A percentile compares a stretch with the other conserved stretches of the same genome.
Conservation (phyloP, 2,113 vertebrate genomes). For the Antigone vipio region DNA sequence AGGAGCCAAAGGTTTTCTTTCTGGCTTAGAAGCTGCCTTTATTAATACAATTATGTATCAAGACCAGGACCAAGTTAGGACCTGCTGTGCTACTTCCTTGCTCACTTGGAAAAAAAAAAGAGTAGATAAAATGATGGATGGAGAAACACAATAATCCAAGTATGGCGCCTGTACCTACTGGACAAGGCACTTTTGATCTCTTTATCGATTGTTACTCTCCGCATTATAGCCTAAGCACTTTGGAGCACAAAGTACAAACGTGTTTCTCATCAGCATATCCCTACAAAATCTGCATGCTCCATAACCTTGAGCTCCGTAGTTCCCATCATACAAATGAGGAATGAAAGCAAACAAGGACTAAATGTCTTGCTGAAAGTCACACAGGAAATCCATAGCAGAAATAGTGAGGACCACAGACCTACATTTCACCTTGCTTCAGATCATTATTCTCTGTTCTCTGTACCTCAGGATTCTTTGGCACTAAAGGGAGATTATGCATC, state of each 20-base stretch:
- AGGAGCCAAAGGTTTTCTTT: background rate
- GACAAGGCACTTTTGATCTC: background rate
- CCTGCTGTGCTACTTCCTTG: background rate
- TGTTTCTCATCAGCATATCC: background rate
- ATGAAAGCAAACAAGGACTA: background rate
- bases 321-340: background rate
- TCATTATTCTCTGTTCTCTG: background rate
- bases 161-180: background rate
- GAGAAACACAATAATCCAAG: background rate
- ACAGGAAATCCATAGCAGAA: background rate
- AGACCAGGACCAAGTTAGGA: background rate
- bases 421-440: background rate
- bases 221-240: background rate
- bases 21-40: background rate
- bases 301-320: background rate
- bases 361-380: background rate
- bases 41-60: background rate
- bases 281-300: background rate
- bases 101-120: background rate
- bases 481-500: background rate
- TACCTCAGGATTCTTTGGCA: background rate
- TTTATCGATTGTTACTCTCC: background rate
- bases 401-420: background rate
- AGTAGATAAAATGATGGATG: background rate
- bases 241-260: background rate